Percentiles rank a stretch among this genome's conserved stretches.
Conservation (phyloP, 2,888 invertebrate species). For the Phyto melanocephala region DNA sequence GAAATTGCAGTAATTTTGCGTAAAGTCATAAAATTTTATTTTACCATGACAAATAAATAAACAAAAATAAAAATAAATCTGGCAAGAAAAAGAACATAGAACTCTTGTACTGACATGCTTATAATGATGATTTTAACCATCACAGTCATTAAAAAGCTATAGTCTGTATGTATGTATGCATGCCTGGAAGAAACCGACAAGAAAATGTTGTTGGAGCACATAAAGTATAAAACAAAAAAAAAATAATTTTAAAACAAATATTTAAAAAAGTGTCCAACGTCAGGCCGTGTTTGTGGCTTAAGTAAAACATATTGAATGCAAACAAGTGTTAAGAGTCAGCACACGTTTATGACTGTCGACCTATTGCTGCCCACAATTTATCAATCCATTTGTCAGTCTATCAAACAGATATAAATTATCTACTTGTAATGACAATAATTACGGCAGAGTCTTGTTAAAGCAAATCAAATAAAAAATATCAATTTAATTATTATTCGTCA, state of each 20-base stretch:
- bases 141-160: slow-evolving; percentile 27
- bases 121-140: slow-evolving; percentile 24
- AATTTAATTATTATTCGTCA: no score
- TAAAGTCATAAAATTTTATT: slow-evolving; percentile 56
- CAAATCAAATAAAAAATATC: no score
- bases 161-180: not conserved
- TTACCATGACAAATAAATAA: slow-evolving; percentile 27
- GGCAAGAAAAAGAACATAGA: not conserved
- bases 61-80: not conserved
- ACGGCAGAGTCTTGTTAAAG: not conserved
- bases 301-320: slow-evolving; percentile 54
- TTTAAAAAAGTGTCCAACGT: slow-evolving; percentile 71
- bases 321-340: slow-evolving; percentile 50
- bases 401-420: slow-evolving; percentile 47
- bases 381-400: slow-evolving; percentile 35
- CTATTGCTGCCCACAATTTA: slow-evolving; percentile 1
- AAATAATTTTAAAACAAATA: slow-evolving; percentile 74
- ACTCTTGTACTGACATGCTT: slow-evolving; percentile 30
- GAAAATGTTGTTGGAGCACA: not conserved
- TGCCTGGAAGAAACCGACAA: not conserved
- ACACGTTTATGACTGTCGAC: slow-evolving; percentile 30
- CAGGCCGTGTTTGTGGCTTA: slow-evolving; percentile 72
- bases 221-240: slow-evolving; percentile 60
- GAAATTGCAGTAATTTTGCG: slow-evolving; percentile 58
- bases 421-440: not conserved